A percentile compares a stretch with the other conserved stretches of the same genome.
Conservation (phyloP, 2,797 vertebrate genomes). For the Perodicticus potto region DNA sequence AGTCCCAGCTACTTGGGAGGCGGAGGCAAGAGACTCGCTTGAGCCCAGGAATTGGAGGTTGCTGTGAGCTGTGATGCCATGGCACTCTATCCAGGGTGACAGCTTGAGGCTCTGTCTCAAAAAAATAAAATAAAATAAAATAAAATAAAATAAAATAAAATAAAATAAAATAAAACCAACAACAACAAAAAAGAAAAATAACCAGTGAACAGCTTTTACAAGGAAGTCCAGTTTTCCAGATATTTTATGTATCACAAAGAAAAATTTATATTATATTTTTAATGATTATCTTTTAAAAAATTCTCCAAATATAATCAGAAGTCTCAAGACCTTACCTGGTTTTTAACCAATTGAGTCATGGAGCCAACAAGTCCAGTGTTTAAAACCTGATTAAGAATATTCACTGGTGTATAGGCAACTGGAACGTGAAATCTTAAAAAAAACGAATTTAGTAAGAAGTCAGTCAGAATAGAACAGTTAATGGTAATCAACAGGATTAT, state of each 20-base stretch:
- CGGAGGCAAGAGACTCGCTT: no score
- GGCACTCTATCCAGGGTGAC: no score
- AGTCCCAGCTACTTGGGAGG: no score
- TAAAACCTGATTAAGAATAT: slow-evolving; percentile 22
- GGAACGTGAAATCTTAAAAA: not conserved
- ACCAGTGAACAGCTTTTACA: not conserved
- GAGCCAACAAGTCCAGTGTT: not conserved
- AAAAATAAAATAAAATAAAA: no score
- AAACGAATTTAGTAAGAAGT: not conserved
- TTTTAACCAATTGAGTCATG: slow-evolving; percentile 20
- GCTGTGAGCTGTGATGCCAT: no score
- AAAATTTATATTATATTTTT: not conserved
- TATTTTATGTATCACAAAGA: not conserved
- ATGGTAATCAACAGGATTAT: not conserved
- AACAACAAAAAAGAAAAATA: no score
- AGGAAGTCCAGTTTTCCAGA: not conserved
- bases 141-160: no score
- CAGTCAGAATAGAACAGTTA: not conserved
- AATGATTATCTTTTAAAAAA: slow-evolving; percentile 16
- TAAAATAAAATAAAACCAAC: no score
- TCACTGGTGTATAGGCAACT: not conserved
- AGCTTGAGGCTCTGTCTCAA: no score
- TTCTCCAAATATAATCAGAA: slow-evolving; percentile 18
- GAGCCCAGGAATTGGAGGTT: no score
- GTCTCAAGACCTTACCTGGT: not conserved